Evolutionary conservation across 2,797 vertebrate genomes (phyloP), one percentile per base, ranked within the genome.

Genomic region (Enteromius argenteus): DNA sequence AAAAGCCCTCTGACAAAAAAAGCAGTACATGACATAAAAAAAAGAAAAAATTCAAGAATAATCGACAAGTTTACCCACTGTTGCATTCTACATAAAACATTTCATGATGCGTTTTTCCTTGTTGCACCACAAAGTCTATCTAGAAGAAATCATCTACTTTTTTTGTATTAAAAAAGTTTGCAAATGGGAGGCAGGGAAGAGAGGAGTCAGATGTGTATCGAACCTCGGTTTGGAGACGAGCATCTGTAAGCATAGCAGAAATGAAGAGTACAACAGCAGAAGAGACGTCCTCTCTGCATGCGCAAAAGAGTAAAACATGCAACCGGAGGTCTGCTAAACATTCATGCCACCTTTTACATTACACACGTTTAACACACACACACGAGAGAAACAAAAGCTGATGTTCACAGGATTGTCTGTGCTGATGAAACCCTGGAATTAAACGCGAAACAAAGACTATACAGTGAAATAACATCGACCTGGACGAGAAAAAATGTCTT

Each of bases 61-160:
- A 91, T 88, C 79, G 86, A 94, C 92, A 92, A 94, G 94, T 92
- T 37, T 46, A 95, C 92, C 88, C 92, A 94, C 92, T 91, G 88
- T 91, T 91, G 87, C 86, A 91, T 92, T 93, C 93, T 92, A 95
- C 94, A 93, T 85, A 90, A 92, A 93, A 94, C 85, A 90, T 84
- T 89, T 91, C 82, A 92, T 89, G 89, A 91, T 89, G 91, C 88
- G 87, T 81, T 93, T 89, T 91, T 93, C 6, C 88, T 92, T 90
- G 76, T 91, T 90, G 93, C 91, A 88, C 88, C 89, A 92, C 92
- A 91, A 94, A 92, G 93, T 90, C 92, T 83, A 53, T 87, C 89
- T 90, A 92, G 92, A 91, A 94, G 93, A 92, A 92, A 91, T 88
- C 62, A 92, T 89, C 87, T 90, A 92, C 90, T 53, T 72, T 77